A percentile compares a stretch with the other conserved stretches of the same genome.
These are phyloP conservation scores for Thelaira solivaga DNA, from an alignment of 2,888 invertebrate genomes.

Conservation along the genomic window DNA sequence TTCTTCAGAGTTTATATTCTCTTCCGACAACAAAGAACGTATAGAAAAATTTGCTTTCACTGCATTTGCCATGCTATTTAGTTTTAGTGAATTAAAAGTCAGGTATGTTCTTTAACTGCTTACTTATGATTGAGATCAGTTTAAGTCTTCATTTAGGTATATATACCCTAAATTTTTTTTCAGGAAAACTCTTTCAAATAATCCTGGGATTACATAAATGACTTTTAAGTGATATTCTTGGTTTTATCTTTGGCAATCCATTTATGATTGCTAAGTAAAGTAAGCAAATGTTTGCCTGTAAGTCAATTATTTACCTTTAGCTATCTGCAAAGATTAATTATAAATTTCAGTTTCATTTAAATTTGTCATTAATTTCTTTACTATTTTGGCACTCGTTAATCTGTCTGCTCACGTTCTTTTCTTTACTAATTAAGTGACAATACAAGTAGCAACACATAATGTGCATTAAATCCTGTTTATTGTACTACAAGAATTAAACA, in stretches of 20 bases:
- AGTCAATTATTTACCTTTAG: conserved; percentile 30
- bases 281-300: conserved; percentile 18
- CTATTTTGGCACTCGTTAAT: conserved; percentile 17
- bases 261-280: too few species aligned
- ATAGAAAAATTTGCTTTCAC: conserved; percentile 71
- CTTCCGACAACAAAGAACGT: conserved; percentile 66
- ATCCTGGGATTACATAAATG: conserved; percentile 46
- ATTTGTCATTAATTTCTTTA: conserved; percentile 43
- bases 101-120: conserved; percentile 25
- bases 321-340: conserved; percentile 4
- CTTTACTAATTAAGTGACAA: too few species aligned
- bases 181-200: background rate
- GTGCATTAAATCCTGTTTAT: conserved; percentile 35
- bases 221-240: conserved; percentile 43
- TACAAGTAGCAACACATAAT: too few species aligned
- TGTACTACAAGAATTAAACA: conserved; percentile 22
- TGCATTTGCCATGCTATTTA: conserved; percentile 57
- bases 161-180: background rate
- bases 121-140: conserved; percentile 47
- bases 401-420: conserved; percentile 12
- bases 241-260: conserved; percentile 33
- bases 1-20: conserved; percentile 7
- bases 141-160: background rate
- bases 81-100: background rate
- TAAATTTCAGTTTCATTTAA: too few species aligned